Evolutionary conservation across 1,140 invertebrate genomes (phyloP).

Genomic region (Drosophila trapezifrons): DNA sequence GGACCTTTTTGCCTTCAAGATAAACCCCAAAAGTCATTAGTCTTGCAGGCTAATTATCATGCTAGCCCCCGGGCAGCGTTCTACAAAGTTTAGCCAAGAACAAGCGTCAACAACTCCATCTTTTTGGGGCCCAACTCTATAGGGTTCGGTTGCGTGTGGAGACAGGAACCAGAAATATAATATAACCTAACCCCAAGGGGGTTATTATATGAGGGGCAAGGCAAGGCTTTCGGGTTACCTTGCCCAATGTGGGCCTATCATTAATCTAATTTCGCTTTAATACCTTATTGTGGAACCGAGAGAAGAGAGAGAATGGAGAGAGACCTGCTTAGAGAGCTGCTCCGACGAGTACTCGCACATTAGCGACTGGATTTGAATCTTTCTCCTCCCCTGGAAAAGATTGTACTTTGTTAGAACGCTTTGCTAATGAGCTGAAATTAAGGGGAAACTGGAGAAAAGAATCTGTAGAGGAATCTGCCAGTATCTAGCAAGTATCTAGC

Average conservation of each 20-base stretch:
- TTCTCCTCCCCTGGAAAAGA: constrained; percentile 5
- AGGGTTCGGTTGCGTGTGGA: constrained; percentile 52
- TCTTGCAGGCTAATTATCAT: constrained; percentile 70
- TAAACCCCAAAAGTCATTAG: constrained; percentile 64
- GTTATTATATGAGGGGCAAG: neutral
- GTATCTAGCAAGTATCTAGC: constrained; percentile 6
- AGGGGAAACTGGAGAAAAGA: constrained; percentile 13
- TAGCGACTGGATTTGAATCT: constrained; percentile 51
- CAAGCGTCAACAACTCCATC: constrained; percentile 52
- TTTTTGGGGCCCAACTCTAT: no score
- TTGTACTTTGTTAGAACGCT: constrained; percentile 44
- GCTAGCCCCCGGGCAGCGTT: constrained; percentile 40
- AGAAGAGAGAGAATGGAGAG: neutral
- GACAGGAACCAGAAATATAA: constrained; percentile 32
- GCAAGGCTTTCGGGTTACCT: constrained; percentile 32
- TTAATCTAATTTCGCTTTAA: constrained; percentile 81
- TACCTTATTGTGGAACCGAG: constrained; percentile 51
- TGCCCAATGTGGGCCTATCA: constrained; percentile 70
- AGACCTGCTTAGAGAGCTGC: constrained; percentile 22
- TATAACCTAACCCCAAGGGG: constrained; percentile 6
- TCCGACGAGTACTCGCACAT: constrained; percentile 52
- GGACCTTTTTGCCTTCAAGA: constrained; percentile 19
- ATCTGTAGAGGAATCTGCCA: constrained; percentile 1
- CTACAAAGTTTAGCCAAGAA: constrained; percentile 60
- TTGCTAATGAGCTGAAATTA: constrained; percentile 62